These are phyloP conservation scores for Limnothrissa miodon DNA, from an alignment of 2,113 vertebrate species.

Conservation along the genomic window DNA sequence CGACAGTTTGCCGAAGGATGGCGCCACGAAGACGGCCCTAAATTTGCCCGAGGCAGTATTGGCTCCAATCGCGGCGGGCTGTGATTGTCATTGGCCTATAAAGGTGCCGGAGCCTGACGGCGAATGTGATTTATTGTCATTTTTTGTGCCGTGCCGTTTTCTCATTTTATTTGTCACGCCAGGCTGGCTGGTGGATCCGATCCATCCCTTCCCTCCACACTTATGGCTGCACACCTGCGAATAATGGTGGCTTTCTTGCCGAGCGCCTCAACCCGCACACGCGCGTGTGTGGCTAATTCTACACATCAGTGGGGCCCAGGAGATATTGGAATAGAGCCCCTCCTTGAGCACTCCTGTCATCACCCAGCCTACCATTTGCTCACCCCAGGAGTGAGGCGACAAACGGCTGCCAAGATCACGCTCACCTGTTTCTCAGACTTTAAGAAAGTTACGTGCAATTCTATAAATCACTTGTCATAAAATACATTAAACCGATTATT, in stretches of 20 bases:
- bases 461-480: not conserved
- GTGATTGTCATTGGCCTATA: conserved; percentile 15
- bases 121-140: not conserved
- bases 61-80: not conserved
- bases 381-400: not conserved
- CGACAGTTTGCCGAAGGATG: not conserved
- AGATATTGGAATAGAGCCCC: not conserved
- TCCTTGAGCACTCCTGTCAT: not conserved
- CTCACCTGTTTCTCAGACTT: not conserved
- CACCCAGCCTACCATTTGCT: not conserved
- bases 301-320: not conserved
- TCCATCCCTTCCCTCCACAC: not conserved
- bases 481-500: not conserved
- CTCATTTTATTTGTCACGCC: not conserved
- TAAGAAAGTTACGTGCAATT: not conserved
- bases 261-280: not conserved
- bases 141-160: not conserved
- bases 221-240: not conserved
- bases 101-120: conserved; percentile 4
- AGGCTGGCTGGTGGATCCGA: not conserved
- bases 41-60: not conserved
- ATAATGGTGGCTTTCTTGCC: not conserved
- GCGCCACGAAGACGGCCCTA: not conserved
- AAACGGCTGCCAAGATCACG: not conserved
- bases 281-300: not conserved